Conservation (phyloP, 2,113 vertebrate genomes). For the Danionella cerebrum region DNA sequence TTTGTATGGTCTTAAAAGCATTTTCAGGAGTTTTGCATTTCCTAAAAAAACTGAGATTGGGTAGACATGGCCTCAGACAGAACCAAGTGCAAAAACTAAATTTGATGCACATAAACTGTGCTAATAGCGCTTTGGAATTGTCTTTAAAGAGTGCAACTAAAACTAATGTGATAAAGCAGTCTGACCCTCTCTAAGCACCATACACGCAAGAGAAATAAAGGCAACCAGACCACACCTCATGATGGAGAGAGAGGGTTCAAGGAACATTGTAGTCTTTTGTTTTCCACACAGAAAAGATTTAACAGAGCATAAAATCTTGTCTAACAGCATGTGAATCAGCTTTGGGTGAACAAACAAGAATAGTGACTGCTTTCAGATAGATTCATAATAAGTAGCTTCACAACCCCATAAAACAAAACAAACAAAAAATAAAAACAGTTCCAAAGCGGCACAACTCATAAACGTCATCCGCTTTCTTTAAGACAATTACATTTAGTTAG, state of each 20-base stretch:
- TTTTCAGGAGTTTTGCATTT: too few relatives aligned
- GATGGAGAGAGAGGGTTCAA: background rate
- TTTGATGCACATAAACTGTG: too few relatives aligned
- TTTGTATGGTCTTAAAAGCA: too few relatives aligned
- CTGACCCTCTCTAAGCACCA: background rate
- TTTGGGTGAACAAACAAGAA: background rate
- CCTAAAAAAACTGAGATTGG: too few relatives aligned
- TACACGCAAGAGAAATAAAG: conserved; percentile 11
- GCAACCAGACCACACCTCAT: conserved; percentile 7
- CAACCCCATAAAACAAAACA: background rate
- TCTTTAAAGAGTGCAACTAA: background rate
- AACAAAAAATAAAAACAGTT: too few relatives aligned
- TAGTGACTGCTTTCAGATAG: conserved; percentile 14
- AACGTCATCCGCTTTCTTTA: too few relatives aligned
- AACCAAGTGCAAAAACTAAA: too few relatives aligned
- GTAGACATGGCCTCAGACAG: too few relatives aligned
- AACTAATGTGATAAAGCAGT: background rate
- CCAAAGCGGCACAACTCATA: too few relatives aligned
- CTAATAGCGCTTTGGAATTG: too few relatives aligned
- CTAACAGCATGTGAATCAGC: background rate
- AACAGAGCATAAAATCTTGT: background rate
- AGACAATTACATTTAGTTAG: too few relatives aligned
- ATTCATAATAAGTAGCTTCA: conserved; percentile 22
- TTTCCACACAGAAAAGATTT: background rate
- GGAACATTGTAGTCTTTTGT: background rate